Conservation (phyloP, 2,113 vertebrate genomes). For the Corythornis madagascariensis region DNA sequence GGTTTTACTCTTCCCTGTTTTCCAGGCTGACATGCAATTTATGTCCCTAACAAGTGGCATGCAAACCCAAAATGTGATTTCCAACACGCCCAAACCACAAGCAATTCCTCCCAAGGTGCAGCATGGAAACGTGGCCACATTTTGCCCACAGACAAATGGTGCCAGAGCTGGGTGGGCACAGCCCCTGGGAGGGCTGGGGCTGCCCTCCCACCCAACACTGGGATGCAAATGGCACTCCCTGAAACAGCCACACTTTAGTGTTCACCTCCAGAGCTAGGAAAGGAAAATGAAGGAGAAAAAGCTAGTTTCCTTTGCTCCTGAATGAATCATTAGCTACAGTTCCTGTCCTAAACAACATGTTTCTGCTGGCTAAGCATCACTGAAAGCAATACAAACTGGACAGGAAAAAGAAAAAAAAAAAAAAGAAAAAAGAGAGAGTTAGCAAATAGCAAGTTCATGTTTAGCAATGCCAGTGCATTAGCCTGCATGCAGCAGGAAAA, state of each 20-base stretch:
- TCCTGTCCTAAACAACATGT: not conserved
- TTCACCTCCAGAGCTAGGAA: not conserved
- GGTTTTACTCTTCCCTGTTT: not conserved
- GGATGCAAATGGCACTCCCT: not conserved
- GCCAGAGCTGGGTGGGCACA: fast-evolving
- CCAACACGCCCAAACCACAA: not conserved
- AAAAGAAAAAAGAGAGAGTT: not conserved
- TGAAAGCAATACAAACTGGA: not conserved
- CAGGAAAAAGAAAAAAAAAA: not conserved
- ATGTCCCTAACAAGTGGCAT: not conserved
- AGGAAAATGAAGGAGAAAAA: not conserved
- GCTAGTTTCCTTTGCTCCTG: not conserved
- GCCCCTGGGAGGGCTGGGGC: not conserved
- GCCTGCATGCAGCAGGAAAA: not conserved
- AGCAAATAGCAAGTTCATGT: not conserved
- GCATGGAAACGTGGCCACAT: fast-evolving
- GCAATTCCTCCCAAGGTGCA: not conserved
- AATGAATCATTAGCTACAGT: not conserved
- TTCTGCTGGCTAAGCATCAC: not conserved
- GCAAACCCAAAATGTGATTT: not conserved
- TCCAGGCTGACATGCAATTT: not conserved
- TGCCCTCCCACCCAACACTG: not conserved
- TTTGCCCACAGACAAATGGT: fast-evolving
- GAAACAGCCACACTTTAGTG: not conserved
- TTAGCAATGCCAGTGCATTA: not conserved